These are phyloP conservation scores for Acleris laterana DNA, from an alignment of 2,888 invertebrate genomes.

Conservation along the genomic window DNA sequence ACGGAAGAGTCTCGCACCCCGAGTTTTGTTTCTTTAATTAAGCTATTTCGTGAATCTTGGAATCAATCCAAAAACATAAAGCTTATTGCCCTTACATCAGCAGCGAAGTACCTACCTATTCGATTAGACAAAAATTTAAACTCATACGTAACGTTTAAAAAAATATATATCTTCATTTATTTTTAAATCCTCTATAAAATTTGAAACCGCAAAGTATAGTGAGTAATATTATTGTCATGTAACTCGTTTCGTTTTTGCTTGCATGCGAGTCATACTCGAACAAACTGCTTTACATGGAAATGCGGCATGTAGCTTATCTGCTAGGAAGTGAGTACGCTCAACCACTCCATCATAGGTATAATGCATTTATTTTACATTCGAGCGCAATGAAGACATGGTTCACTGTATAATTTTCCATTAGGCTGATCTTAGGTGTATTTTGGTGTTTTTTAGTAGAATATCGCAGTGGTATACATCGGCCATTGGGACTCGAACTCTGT, in stretches of 20 bases:
- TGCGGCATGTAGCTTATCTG: slow-evolving; percentile 22
- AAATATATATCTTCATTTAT: slow-evolving; percentile 9
- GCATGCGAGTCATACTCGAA: slow-evolving; percentile 6
- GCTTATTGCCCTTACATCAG: slow-evolving; percentile 24
- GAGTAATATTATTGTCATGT: not conserved
- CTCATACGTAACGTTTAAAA: slow-evolving; percentile 16
- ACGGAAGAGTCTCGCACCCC: slow-evolving; percentile 1
- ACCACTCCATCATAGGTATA: too few relatives aligned
- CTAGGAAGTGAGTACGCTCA: slow-evolving; percentile 16
- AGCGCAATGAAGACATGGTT: too few relatives aligned
- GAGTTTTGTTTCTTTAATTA: slow-evolving; percentile 21
- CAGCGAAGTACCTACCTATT: not conserved
- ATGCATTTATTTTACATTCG: too few relatives aligned
- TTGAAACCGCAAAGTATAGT: not conserved
- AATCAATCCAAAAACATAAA: slow-evolving; percentile 17
- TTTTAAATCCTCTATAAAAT: not conserved
- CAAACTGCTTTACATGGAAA: slow-evolving; percentile 12
- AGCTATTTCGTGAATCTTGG: slow-evolving; percentile 20
- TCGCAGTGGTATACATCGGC: too few relatives aligned
- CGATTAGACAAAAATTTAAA: slow-evolving; percentile 19
- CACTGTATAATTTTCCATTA: too few relatives aligned
- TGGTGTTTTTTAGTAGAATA: too few relatives aligned
- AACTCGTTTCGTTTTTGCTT: slow-evolving; percentile 1
- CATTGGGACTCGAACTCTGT: too few relatives aligned
- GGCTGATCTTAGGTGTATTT: too few relatives aligned